Percentiles rank a stretch among this genome's conserved stretches.
Conservation (phyloP, 2,113 vertebrate species). For the Malaclemys terrapin region DNA sequence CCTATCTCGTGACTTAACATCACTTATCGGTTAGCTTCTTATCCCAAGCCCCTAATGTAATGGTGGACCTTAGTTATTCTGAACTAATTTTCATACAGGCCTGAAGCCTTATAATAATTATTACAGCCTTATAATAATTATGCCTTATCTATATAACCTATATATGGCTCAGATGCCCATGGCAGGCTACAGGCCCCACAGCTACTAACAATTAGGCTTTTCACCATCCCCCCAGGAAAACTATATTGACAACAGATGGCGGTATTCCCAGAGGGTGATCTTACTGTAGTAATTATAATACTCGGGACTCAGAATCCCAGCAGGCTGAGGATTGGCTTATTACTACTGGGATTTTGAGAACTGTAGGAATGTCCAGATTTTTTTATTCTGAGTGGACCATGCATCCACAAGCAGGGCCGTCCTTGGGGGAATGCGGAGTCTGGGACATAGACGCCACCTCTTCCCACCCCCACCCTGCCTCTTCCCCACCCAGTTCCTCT, state of each 20-base stretch:
- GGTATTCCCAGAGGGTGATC: background rate
- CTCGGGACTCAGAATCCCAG: background rate
- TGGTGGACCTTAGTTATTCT: background rate
- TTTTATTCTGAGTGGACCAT: background rate
- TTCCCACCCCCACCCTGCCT: no score
- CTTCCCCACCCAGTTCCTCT: no score
- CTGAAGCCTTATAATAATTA: background rate
- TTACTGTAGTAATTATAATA: background rate
- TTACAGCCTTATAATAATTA: background rate
- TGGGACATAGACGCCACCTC: no score
- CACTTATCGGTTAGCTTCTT: background rate
- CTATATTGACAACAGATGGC: rapidly evolving
- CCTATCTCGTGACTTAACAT: background rate
- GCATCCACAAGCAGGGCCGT: background rate
- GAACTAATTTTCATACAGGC: background rate
- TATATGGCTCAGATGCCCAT: background rate
- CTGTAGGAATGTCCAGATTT: background rate
- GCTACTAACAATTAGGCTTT: background rate
- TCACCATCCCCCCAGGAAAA: background rate
- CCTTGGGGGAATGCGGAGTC: no score
- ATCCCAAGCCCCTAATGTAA: background rate
- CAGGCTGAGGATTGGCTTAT: rapidly evolving
- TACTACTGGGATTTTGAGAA: background rate
- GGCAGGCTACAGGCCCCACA: background rate
- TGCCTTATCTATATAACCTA: background rate